Evolutionary conservation across 2,113 vertebrate species (phyloP).

Genomic region (Macrotus californicus): DNA sequence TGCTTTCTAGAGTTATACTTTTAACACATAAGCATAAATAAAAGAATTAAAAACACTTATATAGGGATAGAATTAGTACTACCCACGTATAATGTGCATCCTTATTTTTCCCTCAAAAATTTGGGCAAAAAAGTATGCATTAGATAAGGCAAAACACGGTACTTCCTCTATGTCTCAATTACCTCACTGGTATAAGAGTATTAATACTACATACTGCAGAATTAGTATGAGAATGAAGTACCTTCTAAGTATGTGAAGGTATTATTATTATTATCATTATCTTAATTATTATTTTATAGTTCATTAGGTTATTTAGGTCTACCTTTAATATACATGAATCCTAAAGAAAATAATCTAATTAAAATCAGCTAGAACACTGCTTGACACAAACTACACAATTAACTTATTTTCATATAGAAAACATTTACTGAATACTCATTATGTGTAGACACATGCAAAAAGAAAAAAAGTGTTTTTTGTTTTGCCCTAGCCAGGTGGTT

Average conservation of each 20-base stretch:
- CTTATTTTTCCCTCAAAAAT: too few relatives aligned
- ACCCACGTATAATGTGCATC: too few relatives aligned
- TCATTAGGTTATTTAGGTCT: neutral
- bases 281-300: neutral
- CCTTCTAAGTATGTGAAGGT: neutral
- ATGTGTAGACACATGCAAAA: neutral
- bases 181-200: neutral
- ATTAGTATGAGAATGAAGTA: neutral
- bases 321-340: neutral
- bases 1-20: too few relatives aligned
- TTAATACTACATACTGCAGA: neutral
- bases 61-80: too few relatives aligned
- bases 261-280: neutral
- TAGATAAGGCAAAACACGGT: too few relatives aligned
- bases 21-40: too few relatives aligned
- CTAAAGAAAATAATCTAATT: slow-evolving; percentile 28
- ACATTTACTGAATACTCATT: slow-evolving; percentile 9
- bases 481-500: too few relatives aligned
- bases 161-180: neutral
- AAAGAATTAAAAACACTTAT: too few relatives aligned
- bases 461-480: neutral
- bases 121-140: too few relatives aligned
- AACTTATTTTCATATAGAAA: slow-evolving; percentile 39
- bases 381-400: neutral
- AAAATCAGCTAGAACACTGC: neutral